These are phyloP conservation scores for Ciconia stormi DNA, from an alignment of 2,113 vertebrate genomes.

Conservation along the genomic window DNA sequence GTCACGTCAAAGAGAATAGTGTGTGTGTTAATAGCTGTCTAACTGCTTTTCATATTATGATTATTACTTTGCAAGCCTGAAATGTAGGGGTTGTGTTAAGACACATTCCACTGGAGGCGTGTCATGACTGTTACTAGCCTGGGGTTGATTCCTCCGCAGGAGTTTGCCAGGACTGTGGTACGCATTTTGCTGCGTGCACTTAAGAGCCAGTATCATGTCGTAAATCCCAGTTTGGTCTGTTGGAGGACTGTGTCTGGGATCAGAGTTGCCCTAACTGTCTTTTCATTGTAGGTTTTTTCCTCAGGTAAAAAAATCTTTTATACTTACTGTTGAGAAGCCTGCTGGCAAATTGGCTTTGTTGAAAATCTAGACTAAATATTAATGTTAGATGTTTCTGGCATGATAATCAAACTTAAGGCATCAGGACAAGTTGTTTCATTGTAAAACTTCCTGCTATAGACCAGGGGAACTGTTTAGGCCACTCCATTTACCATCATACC, in stretches of 20 bases:
- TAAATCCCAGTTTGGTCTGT: not conserved
- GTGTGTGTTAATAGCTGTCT: not conserved
- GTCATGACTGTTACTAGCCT: conserved; percentile 42
- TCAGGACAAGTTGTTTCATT: not conserved
- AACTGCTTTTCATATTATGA: not conserved
- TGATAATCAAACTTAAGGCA: not conserved
- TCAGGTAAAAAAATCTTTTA: not conserved
- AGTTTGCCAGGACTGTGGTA: conserved; percentile 10
- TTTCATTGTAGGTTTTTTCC: not conserved
- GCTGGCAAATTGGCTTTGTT: not conserved
- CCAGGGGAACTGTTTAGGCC: not conserved
- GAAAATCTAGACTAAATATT: not conserved
- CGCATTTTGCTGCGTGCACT: not conserved
- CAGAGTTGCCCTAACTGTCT: not conserved
- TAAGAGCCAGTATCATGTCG: not conserved
- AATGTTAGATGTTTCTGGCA: not conserved
- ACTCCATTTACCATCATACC: not conserved
- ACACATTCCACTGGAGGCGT: conserved; percentile 16
- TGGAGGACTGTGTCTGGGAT: not conserved
- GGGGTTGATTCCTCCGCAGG: not conserved
- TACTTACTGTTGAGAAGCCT: not conserved
- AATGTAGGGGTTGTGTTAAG: not conserved
- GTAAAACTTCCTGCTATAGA: not conserved
- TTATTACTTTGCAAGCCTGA: not conserved
- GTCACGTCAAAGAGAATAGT: not conserved